Evolutionary conservation across 2,113 vertebrate genomes (phyloP), one percentile per base, ranked within the genome.

Genomic region (Phocoena phocoena): DNA sequence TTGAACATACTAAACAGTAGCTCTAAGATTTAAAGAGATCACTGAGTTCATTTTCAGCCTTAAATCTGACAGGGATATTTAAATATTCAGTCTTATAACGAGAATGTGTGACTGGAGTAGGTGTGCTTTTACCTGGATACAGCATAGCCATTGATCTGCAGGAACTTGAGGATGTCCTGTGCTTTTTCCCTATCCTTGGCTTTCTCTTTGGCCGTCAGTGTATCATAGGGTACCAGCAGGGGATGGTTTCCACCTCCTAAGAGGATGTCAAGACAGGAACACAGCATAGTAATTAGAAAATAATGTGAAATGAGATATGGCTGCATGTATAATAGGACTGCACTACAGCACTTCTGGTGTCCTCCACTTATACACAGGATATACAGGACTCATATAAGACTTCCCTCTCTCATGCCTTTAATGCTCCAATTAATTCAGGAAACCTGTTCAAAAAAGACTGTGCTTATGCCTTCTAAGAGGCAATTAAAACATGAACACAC

Each of bases 191-290:
- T 98, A 97, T 99, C 99, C 97, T 99, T 99, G 93, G 99, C 99
- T 98, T 99, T 99, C 98, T 99, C 99, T 99, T 99, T 99, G 98
- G 99, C 99, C 67, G 99, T 99, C 95, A 99, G 97, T 0, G 99
- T 99, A 92, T 99, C 99, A 10, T 99, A 99, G 31, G 99, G 99
- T 73, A 99, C 99, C 97, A 99, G 98, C 87, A 99, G 98, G 17
- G 99, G 99, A 96, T 99, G 99, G 90, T 99, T 99, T 95, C 99
- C 99, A 92, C 99, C 99, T 97, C 99, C 99, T 99, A 98, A 97
- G 97, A 96, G 31, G 96, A 91, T 5, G 95, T 87, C 15, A 93
- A 95, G 65, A 98, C 28, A 97, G 97, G 91, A 87, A 96, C 50
- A 95, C 62, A 92, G 23, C 8, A 91, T 0, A 25, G 47, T 26